phyloP scores from a whole-genome alignment of 2,888 invertebrate genomes.

The Trichacis sp. region DNA sequence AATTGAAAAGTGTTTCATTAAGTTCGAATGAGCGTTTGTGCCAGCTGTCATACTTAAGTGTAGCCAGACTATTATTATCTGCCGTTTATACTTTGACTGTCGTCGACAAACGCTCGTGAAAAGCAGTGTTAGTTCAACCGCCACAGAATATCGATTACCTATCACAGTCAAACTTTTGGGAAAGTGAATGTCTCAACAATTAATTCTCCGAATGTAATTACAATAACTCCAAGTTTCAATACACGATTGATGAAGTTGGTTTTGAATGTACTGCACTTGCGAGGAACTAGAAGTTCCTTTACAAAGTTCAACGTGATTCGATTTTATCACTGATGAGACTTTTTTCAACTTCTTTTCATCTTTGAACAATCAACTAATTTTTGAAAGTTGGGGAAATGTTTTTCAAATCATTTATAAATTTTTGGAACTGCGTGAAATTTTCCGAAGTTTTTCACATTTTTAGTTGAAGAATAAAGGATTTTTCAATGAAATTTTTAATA shows the following conservation, averaged over 20 bases:
- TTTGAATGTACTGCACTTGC: not conserved
- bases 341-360: too few species aligned
- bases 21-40: not conserved
- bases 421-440: too few species aligned
- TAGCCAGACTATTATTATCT: not conserved
- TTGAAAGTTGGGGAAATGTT: too few species aligned
- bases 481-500: too few species aligned
- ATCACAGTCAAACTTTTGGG: not conserved
- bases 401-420: too few species aligned
- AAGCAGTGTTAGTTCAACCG: not conserved
- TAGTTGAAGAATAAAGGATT: too few species aligned
- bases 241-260: not conserved
- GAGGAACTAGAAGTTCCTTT: not conserved
- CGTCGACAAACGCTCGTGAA: not conserved
- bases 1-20: not conserved
- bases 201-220: conserved; percentile 2
- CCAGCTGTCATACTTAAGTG: too few species aligned
- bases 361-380: too few species aligned
- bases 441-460: too few species aligned
- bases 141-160: not conserved
- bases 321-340: too few species aligned
- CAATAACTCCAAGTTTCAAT: not conserved
- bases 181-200: not conserved
- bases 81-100: not conserved
- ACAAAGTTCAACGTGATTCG: too few species aligned